Percentiles rank a stretch among this genome's conserved stretches.
Conservation (phyloP, 2,113 vertebrate genomes). For the Cercopithecus mona region DNA sequence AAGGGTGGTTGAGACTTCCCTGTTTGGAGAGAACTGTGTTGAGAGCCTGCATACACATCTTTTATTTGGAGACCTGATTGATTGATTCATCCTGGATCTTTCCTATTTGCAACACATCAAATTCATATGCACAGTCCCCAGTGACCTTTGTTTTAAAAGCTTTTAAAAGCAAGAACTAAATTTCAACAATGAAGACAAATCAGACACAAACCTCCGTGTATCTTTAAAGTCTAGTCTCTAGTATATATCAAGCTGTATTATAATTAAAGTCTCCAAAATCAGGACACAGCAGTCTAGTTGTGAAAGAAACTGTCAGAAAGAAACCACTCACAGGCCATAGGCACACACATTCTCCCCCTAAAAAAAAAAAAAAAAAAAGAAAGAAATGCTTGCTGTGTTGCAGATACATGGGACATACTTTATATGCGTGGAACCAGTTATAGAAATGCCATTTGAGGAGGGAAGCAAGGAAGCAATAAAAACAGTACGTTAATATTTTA, state of each 20-base stretch:
- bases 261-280: conserved; percentile 21
- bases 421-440: conserved; percentile 12
- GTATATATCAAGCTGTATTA: neutral
- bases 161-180: conserved; percentile 30
- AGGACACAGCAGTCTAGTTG: neutral
- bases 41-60: neutral
- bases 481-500: conserved; percentile 65
- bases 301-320: neutral
- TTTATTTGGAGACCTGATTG: neutral
- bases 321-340: neutral
- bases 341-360: neutral
- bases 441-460: conserved; percentile 9
- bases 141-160: conserved; percentile 18
- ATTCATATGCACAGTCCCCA: neutral
- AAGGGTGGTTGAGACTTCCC: neutral
- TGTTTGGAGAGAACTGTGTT: neutral
- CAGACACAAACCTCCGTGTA: neutral
- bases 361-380: neutral
- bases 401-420: conserved; percentile 33
- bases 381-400: neutral
- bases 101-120: neutral
- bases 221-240: conserved; percentile 13
- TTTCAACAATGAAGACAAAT: neutral
- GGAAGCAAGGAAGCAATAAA: conserved; percentile 62
- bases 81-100: neutral